Base-by-base conservation (phyloP, 2,113 vertebrate species). In the Limanda limanda region DNA sequence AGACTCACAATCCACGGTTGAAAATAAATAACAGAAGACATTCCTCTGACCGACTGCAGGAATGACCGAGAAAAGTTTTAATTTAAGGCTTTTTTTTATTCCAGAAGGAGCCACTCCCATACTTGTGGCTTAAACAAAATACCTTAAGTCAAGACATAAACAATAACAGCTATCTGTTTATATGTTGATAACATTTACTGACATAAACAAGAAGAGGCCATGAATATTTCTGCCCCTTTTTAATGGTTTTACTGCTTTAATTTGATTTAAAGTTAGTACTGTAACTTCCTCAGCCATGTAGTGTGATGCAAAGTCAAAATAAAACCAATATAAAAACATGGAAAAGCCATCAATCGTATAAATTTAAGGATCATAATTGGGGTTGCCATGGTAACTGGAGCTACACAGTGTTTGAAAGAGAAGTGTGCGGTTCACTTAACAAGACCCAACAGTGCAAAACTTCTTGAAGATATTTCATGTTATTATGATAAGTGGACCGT, bases 21-120 rank as follows among this genome's bases (percentile, higher is more conserved):
- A 88, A 90, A 86, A 85, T 63, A 84, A 78, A 78, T 20, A 70
- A 61, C 10, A 42, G 24, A 79, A 56, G 56, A 62, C 62, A 82
- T 82, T 86, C 71, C 69, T 79, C 51, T 2, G 58, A 65, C 20
- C 2, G 42, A 70, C 55, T 73, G 74, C 51, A 71, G 78, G 81
- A 87, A 82, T 25, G 20, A 54, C 48, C 45, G 27, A 60, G 54
- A 67, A 76, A 85, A 76, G 47, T 61, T 67, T 52, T 11, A 35
- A n/a, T 23, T 11, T 71, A 62, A 18, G 24, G 15, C 10, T 51
- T 47, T n/a, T 60, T 61, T 4, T 3, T 25, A 21, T 54, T 57
- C 24, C 42, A 55, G 57, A 47, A 77, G 20, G 1, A 63, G 68
- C 42, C 48, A 27, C 27, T 18, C 76, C 48, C 17, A 25, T 52